Base-by-base conservation (phyloP, 2,113 vertebrate genomes). In the Charina bottae region DNA sequence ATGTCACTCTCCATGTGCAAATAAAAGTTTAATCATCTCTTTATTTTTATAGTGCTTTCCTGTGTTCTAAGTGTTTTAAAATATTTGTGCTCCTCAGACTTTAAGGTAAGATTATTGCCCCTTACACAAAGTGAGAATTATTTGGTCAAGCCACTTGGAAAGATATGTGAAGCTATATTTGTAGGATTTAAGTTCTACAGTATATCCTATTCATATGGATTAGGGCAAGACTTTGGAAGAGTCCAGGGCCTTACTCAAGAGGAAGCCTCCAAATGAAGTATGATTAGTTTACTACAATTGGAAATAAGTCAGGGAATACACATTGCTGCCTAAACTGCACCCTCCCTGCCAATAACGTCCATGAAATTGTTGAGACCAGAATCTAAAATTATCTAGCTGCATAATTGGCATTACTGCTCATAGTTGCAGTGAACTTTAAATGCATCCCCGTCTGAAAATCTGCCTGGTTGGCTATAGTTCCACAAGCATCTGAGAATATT, bases 11-110 rank as follows among this genome's bases (percentile, higher is more conserved):
- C 88, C 2, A 1, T 46, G 60, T 96, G 93, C 83, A 59, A 72
- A 93, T 85, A 23, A 68, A 83, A 26, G 26, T 24, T 85, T 1
- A 89, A 37, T 92, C 92, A 92, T 90, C 92, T 87, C 53, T 84
- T 87, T 42, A 58, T 87, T 59, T 37, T 37, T 59, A 11, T 42
- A 21, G 28, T 58, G 15, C 15, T 87, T n/a, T 87, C 10, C 17
- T 58, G 85, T 87, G n/a, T 37, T 23, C 8, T 19, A 37, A 58
- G 55, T 87, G 37, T 37, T 28, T 78, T 87, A 56, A 87, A 87
- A 56, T 68, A 24, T 55, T 86, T 55, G 17, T 64, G 28, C n/a
- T 64, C 72, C n/a, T 23, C 23, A 91, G 26, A 90, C 15, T 62
- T 56, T 72, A 53, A 64, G 46, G 28, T 68, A 24, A 72, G 21